Evolutionary conservation across 2,113 vertebrate genomes (phyloP).

Genomic region (Perca fluviatilis): DNA sequence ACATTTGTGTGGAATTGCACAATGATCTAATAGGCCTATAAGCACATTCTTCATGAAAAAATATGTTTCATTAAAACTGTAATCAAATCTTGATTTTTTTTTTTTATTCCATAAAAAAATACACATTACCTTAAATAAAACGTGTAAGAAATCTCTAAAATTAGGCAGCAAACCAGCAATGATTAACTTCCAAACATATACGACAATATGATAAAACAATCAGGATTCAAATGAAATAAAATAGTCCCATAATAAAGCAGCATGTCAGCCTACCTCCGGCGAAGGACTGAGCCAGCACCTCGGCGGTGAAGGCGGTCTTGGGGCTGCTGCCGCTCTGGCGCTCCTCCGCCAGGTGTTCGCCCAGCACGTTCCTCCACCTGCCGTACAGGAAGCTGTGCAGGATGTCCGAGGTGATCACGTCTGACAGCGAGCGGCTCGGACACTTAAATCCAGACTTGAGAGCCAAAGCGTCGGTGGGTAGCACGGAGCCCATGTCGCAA

Average conservation of each 20-base stretch:
- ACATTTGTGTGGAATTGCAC: neutral
- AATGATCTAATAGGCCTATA: too few relatives aligned
- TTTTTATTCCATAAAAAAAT: neutral
- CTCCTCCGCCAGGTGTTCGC: conserved; percentile 93
- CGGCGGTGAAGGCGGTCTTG: conserved; percentile 96
- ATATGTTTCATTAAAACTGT: neutral
- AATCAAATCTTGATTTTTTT: neutral
- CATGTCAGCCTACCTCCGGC: conserved; percentile 88
- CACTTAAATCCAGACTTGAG: conserved; percentile 93
- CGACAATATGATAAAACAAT: neutral
- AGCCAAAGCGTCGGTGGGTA: conserved; percentile 91
- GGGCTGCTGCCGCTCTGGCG: conserved; percentile 84
- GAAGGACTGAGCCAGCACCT: conserved; percentile 97
- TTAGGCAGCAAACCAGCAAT: neutral
- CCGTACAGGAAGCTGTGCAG: conserved; percentile 98
- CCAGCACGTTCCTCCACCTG: conserved; percentile 95
- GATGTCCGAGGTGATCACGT: conserved; percentile 97
- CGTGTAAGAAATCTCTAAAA: neutral
- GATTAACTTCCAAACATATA: neutral
- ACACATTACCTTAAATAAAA: neutral
- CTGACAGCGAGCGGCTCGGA: conserved; percentile 89
- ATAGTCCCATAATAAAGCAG: neutral
- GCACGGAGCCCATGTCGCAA: conserved; percentile 91
- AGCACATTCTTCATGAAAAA: neutral
- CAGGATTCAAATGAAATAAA: neutral